Base-by-base conservation (phyloP, 2,113 vertebrate species). In the Tringa solitaria region DNA sequence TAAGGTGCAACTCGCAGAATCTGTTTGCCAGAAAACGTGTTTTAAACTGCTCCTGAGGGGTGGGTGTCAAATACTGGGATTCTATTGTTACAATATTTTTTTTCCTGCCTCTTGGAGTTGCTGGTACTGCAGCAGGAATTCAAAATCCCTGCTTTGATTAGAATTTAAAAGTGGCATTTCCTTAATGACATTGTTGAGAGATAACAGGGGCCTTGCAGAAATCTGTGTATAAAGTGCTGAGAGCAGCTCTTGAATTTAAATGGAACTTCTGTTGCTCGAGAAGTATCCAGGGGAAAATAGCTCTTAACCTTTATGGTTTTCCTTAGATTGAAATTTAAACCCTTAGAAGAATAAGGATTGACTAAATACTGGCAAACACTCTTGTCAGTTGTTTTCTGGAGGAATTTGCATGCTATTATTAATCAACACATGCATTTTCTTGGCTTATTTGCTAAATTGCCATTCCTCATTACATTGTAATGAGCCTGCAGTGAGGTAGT, bases 1-100 rank as follows among this genome's bases (percentile, higher is more conserved):
- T 99, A 98, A 98, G 98, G 72, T n/a, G 12, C 37, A 37, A 23
- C 27, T 77, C 11, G 1, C 43, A 50, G 84, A 37, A 80, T 21
- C 43, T 56, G 10, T 64, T 75, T 92, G 41, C 46, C 50, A 81
- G 83, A 64, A 86, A 64, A n/a, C 4, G 14, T 67, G 23, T 46
- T 74, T 64, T 51, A 28, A 79, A n/a, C 28, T 64, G 24, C 35
- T 32, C 6, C 21, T 75, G 51, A 19, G n/a, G 51, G 39, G 13
- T 67, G 46, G 33, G 24, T 84, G 28, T 17, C 50, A 12, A 57
- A 53, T 57, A 26, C 10, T 46, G 1, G 23, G 51, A 14, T 75
- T 32, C 43, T 65, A 1, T 18, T 23, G 3, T 13, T 53, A 27
- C 1, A 10, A 2, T 72, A 10, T 27, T 72, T 75, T 77, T 74